Evolutionary conservation across 2,888 invertebrate species (phyloP).

Genomic region (Siphlonurus alternatus): DNA sequence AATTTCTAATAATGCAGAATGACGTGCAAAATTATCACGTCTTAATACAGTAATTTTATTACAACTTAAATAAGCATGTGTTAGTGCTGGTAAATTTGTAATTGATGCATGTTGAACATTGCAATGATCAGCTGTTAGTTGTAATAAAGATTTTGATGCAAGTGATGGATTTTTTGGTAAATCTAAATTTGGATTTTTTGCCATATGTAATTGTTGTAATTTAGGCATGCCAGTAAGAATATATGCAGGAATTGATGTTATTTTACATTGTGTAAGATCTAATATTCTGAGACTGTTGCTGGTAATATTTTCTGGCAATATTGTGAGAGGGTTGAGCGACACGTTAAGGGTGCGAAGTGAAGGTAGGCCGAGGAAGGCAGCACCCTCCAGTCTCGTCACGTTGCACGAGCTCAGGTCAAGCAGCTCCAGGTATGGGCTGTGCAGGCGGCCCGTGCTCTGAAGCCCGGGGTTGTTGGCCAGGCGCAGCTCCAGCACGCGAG

Average conservation of each 20-base stretch:
- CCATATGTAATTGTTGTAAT: background rate
- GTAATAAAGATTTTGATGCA: background rate
- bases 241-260: background rate
- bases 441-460: background rate
- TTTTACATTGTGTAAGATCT: background rate
- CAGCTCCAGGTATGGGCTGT: background rate
- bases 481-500: background rate
- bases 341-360: background rate
- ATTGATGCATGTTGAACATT: background rate
- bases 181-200: background rate
- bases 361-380: background rate
- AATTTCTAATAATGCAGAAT: background rate
- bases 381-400: background rate
- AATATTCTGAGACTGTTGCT: background rate
- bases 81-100: background rate
- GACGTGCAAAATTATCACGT: background rate
- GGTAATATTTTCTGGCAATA: background rate
- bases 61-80: background rate
- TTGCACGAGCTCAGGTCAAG: background rate
- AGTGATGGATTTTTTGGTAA: constrained; percentile 1
- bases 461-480: background rate
- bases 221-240: background rate
- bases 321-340: background rate
- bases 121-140: background rate
- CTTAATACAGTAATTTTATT: background rate